Conservation (phyloP, 2,797 vertebrate genomes). For the Atherinosoma microstoma region DNA sequence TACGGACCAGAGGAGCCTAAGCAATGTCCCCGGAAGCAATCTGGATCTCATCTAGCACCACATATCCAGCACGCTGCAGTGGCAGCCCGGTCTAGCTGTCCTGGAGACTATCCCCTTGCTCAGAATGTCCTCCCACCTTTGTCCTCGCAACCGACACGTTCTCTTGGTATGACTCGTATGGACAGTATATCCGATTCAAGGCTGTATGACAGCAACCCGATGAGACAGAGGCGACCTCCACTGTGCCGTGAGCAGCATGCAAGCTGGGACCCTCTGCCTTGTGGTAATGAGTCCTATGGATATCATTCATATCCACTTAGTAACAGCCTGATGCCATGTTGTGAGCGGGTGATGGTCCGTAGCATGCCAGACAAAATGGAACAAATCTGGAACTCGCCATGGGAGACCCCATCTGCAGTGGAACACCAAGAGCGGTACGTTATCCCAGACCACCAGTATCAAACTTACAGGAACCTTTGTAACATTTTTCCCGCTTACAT, state of each 20-base stretch:
- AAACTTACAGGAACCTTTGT: slow-evolving; percentile 98
- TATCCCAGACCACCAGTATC: slow-evolving; percentile 96
- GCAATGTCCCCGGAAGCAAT: slow-evolving; percentile 89
- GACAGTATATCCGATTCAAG: slow-evolving; percentile 98
- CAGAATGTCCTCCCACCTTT: slow-evolving; percentile 88
- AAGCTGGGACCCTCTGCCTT: slow-evolving; percentile 97
- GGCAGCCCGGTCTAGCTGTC: slow-evolving; percentile 92
- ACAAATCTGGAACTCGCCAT: slow-evolving; percentile 95
- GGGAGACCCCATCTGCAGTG: slow-evolving; percentile 84
- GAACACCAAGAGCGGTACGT: slow-evolving; percentile 91
- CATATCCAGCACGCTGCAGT: slow-evolving; percentile 90
- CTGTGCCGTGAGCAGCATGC: slow-evolving; percentile 98
- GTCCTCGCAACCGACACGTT: slow-evolving; percentile 90
- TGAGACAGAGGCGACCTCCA: slow-evolving; percentile 93
- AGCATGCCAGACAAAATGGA: slow-evolving; percentile 99
- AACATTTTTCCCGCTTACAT: slow-evolving; percentile 97
- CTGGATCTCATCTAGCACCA: slow-evolving; percentile 89
- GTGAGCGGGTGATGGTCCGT: slow-evolving; percentile 96
- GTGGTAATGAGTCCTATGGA: slow-evolving; percentile 88
- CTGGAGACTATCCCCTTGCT: slow-evolving; percentile 92
- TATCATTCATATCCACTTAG: slow-evolving; percentile 93
- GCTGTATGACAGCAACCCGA: slow-evolving; percentile 95
- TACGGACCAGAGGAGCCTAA: slow-evolving; percentile 94
- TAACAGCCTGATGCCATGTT: slow-evolving; percentile 95
- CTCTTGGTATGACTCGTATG: slow-evolving; percentile 98